A percentile compares a stretch with the other conserved stretches of the same genome.
Conservation (phyloP, 2,113 vertebrate species). For the Tachuris rubrigastra region DNA sequence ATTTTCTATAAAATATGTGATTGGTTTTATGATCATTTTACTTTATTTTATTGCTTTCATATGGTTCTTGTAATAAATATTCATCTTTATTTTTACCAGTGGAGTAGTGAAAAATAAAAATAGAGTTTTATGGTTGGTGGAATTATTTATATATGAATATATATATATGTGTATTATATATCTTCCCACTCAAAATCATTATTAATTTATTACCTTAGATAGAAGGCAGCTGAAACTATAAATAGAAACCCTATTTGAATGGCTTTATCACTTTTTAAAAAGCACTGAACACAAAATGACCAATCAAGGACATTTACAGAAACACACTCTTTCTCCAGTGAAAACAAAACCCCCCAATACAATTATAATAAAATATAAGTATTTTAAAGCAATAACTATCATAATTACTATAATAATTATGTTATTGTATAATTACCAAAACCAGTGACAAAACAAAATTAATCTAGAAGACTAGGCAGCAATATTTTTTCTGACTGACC, state of each 20-base stretch:
- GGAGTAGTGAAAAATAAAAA: conserved; percentile 40
- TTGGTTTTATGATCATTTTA: conserved; percentile 68
- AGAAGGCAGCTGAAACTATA: neutral
- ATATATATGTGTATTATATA: neutral
- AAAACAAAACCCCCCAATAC: neutral
- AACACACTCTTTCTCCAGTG: neutral
- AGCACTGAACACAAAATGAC: neutral
- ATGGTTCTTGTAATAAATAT: conserved; percentile 58
- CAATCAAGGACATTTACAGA: neutral
- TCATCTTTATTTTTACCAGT: conserved; percentile 53
- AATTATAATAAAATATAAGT: neutral
- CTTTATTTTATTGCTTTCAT: conserved; percentile 65
- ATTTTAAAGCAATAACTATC: neutral
- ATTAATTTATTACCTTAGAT: neutral
- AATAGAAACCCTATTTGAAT: neutral
- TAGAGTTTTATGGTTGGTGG: neutral
- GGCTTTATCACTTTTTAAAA: neutral
- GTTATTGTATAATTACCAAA: neutral
- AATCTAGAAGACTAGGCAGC: neutral
- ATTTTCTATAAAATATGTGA: conserved; percentile 72
- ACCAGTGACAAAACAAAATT: neutral
- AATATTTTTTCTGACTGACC: neutral
- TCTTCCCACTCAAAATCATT: neutral
- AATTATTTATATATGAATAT: conserved; percentile 34
- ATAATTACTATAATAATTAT: neutral